Base-by-base conservation (phyloP, 2,888 invertebrate species). In the Clistopyga incitator region DNA sequence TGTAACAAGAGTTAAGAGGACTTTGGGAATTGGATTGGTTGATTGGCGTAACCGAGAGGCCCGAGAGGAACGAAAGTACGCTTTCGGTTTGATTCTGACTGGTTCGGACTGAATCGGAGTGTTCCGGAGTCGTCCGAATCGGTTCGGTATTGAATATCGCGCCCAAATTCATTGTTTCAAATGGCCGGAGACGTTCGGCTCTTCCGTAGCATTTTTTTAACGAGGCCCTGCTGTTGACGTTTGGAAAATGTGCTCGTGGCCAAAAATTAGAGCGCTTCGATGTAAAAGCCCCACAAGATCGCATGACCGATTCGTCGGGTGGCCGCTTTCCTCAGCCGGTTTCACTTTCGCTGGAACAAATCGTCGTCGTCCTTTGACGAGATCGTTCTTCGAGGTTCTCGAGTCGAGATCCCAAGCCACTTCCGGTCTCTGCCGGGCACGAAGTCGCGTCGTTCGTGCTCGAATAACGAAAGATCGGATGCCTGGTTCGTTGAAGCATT, bases 251-350 rank as follows among this genome's bases (percentile, higher is more conserved):
- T 78, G 15, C 29, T 72, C 11, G 13, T 59, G 76, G 83, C 80
- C 77, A 80, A 80, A 80, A 80, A 83, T 68, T 23, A 61, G 76
- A 80, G 80, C 83, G 83, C 83, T 83, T 77, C 61, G 13, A 78
- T 64, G 50, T n/a, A 75, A 64, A 38, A 38, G 10, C 20, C 50
- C 61, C 38, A 50, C 38, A 23, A 61, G 50, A 70, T 78, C 68
- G 68, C 25, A 59, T 6, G 29, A 47, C 42, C 42, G 23, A 38
- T 20, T 42, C 56, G 34, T 50, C 50, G 52, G 56, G 25, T 15
- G 29, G 20, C 38, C 64, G 50, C 47, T 68, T 61, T 64, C 64
- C 18, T 6, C 11, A 54, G 42, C 25, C 59, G 54, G 20, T 18
- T 56, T 10, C 34, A 68, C 68, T 38, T 38, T 38, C n/a, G 29